Base-by-base conservation (phyloP, 2,888 invertebrate species). In the Drosophila dives region DNA sequence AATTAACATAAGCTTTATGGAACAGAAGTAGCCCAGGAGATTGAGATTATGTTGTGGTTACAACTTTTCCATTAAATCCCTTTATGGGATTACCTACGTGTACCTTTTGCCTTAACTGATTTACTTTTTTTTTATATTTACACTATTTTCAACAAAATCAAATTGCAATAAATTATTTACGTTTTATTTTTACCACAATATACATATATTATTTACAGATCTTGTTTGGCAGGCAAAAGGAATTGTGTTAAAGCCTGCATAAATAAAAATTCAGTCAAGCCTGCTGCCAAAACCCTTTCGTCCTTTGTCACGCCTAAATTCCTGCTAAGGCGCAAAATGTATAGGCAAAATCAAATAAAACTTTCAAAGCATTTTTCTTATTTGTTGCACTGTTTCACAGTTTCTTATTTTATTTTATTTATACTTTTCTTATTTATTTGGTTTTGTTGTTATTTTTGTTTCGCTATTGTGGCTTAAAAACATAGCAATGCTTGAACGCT, bases 311-410 rank as follows among this genome's bases (percentile, higher is more conserved):
- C 80, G 78, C 73, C 80, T 65, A 61, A 59, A 74, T 67, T 65
- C 56, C 56, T 45, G 60, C 23, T 15, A 64, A 67, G 48, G 20
- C 32, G 36, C 15, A 62, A 53, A 58, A 48, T 38, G 54, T 54
- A 20, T 64, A 34, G 23, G 49, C n/a, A 64, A 72, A 83, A 73
- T 74, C 64, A 60, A 55, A 85, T 81, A 72, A 81, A 80, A 83
- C 72, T 77, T 81, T 81, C 74, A 83, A 74, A 64, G 74, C 63
- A 75, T 77, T 85, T 85, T 75, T 48, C 61, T 80, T 83, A 72
- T 86, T 85, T 85, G 70, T 68, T 71, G 78, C 68, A 49, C 54
- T 64, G 58, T 56, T 34, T 60, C 59, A 45, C 45, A 23, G 54
- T 12, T 45, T 71, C 50, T 56, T 54, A 23, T 63, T 32, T 59